Evolutionary conservation across 2,113 vertebrate species (phyloP).

Genomic region (Potamarius usumacintae): DNA sequence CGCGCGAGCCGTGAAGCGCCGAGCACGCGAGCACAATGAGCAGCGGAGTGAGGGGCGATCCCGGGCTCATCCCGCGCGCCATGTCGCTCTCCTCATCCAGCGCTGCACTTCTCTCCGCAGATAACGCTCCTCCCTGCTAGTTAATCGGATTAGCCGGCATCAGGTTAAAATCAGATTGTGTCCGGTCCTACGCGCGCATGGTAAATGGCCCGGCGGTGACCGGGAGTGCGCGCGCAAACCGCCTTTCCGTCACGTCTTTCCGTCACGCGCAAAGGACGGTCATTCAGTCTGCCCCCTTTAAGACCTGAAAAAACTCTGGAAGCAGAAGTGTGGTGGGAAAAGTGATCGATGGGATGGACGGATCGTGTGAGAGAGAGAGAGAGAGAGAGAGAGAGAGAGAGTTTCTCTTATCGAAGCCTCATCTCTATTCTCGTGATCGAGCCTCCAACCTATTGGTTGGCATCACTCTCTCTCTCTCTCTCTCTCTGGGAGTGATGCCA

Average conservation of each 20-base stretch:
- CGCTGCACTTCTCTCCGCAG: constrained; percentile 35
- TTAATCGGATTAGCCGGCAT: constrained; percentile 81
- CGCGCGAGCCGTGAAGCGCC: constrained; percentile 71
- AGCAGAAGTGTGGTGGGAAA: not conserved
- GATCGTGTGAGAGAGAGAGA: not conserved
- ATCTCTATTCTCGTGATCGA: constrained; percentile 19
- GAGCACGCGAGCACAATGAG: constrained; percentile 74
- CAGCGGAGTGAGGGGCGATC: constrained; percentile 67
- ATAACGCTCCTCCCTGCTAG: constrained; percentile 66
- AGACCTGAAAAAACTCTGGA: constrained; percentile 7
- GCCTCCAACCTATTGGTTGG: constrained; percentile 35
- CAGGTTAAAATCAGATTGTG: constrained; percentile 65
- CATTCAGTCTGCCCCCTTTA: not conserved
- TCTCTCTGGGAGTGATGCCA: constrained; percentile 15
- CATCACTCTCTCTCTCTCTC: constrained; percentile 29
- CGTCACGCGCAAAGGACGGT: constrained; percentile 8
- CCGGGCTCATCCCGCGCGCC: constrained; percentile 38
- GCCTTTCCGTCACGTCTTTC: constrained; percentile 3
- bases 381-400: not conserved
- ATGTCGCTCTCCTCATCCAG: constrained; percentile 35
- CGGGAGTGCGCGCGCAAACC: not conserved
- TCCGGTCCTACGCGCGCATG: constrained; percentile 18
- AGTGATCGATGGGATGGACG: not conserved
- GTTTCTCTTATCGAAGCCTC: constrained; percentile 28
- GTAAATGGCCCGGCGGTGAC: constrained; percentile 9